Evolutionary conservation across 1,140 invertebrate species (phyloP).

Genomic region (Euura lappo): DNA sequence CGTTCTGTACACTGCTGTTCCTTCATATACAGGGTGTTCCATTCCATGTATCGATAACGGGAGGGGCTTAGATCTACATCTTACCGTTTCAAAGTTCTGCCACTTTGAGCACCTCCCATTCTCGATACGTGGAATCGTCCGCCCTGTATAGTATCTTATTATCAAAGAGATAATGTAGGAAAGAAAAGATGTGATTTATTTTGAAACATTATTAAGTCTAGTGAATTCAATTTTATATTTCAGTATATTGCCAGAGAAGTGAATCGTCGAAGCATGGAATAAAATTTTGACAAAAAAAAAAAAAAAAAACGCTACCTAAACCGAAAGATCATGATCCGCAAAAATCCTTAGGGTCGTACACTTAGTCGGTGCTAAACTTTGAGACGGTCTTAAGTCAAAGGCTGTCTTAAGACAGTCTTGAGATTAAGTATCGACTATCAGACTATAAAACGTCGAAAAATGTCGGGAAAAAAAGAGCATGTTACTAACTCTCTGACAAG

Average conservation of each 20-base stretch:
- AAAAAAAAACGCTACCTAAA: not conserved
- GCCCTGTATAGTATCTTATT: no score
- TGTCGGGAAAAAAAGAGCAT: not conserved
- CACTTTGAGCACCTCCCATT: no score
- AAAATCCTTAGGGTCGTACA: not conserved
- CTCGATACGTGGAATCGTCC: no score
- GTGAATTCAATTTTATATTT: not conserved
- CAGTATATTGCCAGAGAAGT: not conserved
- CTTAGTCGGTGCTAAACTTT: not conserved
- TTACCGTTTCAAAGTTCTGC: no score
- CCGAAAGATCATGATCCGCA: not conserved
- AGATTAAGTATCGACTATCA: no score
- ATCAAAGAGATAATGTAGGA: no score
- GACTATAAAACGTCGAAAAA: not conserved
- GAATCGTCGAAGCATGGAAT: not conserved
- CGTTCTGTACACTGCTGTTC: conserved; percentile 1
- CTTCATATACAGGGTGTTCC: no score
- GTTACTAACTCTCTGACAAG: not conserved
- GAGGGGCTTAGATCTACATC: no score
- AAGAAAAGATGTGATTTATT: no score
- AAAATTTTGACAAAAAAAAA: not conserved
- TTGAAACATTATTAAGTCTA: not conserved
- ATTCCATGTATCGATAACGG: no score
- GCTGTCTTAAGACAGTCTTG: not conserved
- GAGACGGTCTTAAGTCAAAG: not conserved